A percentile compares a stretch with the other conserved stretches of the same genome.
Evolutionary conservation across 2,113 vertebrate species (phyloP).

Genomic region (Eublepharis macularius): DNA sequence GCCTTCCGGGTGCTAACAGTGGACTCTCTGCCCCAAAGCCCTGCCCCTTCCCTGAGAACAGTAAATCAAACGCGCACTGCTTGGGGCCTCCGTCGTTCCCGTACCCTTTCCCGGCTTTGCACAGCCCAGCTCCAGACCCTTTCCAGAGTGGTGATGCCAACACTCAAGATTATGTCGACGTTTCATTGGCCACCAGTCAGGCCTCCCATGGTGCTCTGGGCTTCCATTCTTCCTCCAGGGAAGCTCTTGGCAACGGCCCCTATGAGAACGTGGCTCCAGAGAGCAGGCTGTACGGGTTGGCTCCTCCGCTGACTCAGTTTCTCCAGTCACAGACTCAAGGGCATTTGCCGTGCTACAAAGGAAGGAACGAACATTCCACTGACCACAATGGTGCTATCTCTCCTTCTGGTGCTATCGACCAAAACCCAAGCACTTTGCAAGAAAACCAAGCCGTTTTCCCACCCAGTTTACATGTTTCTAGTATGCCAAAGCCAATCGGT

Average conservation of each 20-base stretch:
- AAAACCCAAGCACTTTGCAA: constrained; percentile 78
- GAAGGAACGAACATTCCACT: constrained; percentile 73
- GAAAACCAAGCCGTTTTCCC: constrained; percentile 81
- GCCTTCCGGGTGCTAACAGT: constrained; percentile 84
- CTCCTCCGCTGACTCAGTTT: constrained; percentile 68
- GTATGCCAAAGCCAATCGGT: constrained; percentile 72
- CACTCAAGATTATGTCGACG: constrained; percentile 74
- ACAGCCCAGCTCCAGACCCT: constrained; percentile 74
- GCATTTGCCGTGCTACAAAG: constrained; percentile 76
- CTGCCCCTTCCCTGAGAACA: constrained; percentile 76
- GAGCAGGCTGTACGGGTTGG: constrained; percentile 73
- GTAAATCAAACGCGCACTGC: constrained; percentile 68
- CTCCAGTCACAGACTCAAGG: constrained; percentile 70
- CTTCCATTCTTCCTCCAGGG: constrained; percentile 77
- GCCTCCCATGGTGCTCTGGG: constrained; percentile 76
- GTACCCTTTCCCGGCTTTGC: constrained; percentile 83
- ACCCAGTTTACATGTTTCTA: constrained; percentile 78
- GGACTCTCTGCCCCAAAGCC: constrained; percentile 79
- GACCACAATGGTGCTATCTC: constrained; percentile 79
- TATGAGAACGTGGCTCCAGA: constrained; percentile 75
- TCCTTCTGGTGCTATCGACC: constrained; percentile 80
- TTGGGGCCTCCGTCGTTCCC: constrained; percentile 78
- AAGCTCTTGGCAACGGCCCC: constrained; percentile 64
- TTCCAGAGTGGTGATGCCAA: constrained; percentile 73
- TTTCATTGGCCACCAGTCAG: constrained; percentile 70